Conservation (phyloP, 1,140 invertebrate genomes). For the Leptopilina boulardi region DNA sequence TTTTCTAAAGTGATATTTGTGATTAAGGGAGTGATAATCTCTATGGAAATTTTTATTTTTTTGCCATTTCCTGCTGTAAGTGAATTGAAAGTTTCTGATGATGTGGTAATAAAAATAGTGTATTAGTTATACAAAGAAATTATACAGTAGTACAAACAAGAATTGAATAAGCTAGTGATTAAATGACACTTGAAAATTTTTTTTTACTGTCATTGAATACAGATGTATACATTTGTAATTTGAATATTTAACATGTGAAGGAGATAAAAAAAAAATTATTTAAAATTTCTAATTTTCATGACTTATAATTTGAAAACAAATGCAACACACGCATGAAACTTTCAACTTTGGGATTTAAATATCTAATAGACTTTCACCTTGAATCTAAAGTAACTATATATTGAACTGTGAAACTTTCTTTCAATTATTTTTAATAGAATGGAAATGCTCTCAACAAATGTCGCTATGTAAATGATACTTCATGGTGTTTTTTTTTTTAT, state of each 20-base stretch:
- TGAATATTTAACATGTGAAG: not conserved
- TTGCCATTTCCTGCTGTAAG: not conserved
- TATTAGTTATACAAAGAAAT: not conserved
- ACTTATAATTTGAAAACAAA: not conserved
- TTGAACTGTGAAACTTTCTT: constrained; percentile 5
- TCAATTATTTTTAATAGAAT: not conserved
- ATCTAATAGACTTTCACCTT: constrained; percentile 17
- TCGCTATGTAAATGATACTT: not conserved
- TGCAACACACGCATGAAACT: not conserved
- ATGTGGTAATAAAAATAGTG: constrained; percentile 42
- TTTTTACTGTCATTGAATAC: not conserved
- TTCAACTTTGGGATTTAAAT: constrained; percentile 6
- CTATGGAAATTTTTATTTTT: too few relatives aligned
- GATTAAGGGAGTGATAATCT: too few relatives aligned
- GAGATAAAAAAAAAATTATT: not conserved
- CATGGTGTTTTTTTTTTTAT: too few relatives aligned
- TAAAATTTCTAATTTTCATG: not conserved
- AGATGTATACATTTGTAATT: not conserved
- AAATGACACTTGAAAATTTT: constrained; percentile 9
- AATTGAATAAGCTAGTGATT: constrained; percentile 22
- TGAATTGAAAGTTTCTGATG: not conserved
- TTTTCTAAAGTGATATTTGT: too few relatives aligned
- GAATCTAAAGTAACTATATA: constrained; percentile 12
- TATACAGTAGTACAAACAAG: not conserved
- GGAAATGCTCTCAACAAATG: not conserved